These are phyloP conservation scores for Coenobita brevimanus DNA, from an alignment of 1,140 invertebrate genomes.

Conservation along the genomic window DNA sequence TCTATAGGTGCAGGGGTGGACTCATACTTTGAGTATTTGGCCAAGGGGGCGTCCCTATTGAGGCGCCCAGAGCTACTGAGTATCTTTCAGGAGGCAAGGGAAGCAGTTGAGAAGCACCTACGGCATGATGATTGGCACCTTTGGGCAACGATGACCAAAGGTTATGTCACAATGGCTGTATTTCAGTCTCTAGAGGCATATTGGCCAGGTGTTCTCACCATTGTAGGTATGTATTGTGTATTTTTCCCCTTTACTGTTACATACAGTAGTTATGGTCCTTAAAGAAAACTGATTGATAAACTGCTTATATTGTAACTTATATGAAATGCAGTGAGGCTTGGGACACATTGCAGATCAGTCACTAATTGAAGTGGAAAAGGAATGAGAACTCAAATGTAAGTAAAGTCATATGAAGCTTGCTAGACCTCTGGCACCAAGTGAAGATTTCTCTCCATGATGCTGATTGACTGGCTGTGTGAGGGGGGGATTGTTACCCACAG, in stretches of 20 bases:
- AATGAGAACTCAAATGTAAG: too few species aligned
- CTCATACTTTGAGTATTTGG: constrained; percentile 99
- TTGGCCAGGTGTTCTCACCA: constrained; percentile 96
- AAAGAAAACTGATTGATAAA: too few species aligned
- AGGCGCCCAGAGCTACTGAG: constrained; percentile 87
- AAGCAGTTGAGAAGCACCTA: constrained; percentile 89
- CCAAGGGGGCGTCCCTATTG: constrained; percentile 89
- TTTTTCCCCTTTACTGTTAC: not conserved
- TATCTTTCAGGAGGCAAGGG: constrained; percentile 90
- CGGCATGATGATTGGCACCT: constrained; percentile 94
- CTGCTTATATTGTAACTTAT: too few species aligned
- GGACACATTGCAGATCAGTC: too few species aligned
- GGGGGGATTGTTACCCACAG: too few species aligned
- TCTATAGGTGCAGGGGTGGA: constrained; percentile 89
- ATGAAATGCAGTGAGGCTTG: too few species aligned
- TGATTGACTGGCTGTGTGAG: too few species aligned
- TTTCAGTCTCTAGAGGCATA: constrained; percentile 99
- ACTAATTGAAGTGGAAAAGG: too few species aligned
- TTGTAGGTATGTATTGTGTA: constrained; percentile 75
- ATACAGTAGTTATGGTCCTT: too few species aligned
- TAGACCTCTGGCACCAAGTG: too few species aligned
- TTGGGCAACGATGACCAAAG: constrained; percentile 97
- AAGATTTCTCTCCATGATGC: too few species aligned
- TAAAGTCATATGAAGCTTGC: too few species aligned
- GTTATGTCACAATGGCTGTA: constrained; percentile 94